phyloP scores from a whole-genome alignment of 2,113 vertebrate genomes.

The Ceuthmochares aereus region DNA sequence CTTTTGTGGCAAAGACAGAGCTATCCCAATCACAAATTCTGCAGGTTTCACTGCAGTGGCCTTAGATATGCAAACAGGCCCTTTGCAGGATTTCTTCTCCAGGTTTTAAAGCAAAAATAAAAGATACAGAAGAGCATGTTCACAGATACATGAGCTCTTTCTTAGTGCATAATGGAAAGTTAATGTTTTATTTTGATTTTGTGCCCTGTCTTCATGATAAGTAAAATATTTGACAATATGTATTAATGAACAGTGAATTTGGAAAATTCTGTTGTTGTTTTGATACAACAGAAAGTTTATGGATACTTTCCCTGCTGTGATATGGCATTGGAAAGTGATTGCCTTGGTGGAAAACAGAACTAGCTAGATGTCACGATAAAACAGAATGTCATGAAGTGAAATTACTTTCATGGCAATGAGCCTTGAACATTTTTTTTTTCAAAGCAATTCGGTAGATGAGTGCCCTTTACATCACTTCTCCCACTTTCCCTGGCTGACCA shows the following conservation, averaged over 20 bases:
- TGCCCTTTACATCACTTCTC: background rate
- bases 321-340: background rate
- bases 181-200: background rate
- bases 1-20: background rate
- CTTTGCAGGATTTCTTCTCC: background rate
- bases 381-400: background rate
- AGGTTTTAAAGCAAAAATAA: background rate
- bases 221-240: background rate
- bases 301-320: background rate
- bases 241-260: background rate
- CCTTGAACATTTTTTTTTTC: background rate
- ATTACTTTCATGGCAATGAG: background rate
- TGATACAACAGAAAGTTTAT: background rate
- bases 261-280: background rate
- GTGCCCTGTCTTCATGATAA: background rate
- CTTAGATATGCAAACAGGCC: background rate
- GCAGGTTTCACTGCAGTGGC: background rate
- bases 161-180: background rate
- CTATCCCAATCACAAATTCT: background rate
- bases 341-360: background rate
- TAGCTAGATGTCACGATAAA: background rate
- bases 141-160: background rate
- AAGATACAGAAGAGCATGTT: background rate
- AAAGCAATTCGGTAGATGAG: background rate
- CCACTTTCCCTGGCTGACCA: background rate